Percentiles rank a stretch among this genome's conserved stretches.
Conservation (phyloP, 2,888 invertebrate species). For the Notodonta ziczac region DNA sequence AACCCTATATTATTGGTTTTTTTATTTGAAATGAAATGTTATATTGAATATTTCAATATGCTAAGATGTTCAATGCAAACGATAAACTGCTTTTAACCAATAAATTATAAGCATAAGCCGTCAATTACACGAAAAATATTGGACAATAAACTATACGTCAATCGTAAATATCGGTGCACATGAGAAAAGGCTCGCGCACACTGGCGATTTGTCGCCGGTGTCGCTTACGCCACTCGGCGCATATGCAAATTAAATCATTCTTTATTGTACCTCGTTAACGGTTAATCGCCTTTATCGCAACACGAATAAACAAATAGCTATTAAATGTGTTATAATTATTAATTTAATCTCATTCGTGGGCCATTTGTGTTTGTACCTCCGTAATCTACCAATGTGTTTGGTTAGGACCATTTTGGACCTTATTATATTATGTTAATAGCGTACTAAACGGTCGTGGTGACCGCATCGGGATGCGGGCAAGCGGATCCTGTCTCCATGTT, state of each 20-base stretch:
- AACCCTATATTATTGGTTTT: background rate
- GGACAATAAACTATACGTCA: constrained; percentile 17
- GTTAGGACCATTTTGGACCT: constrained; percentile 47
- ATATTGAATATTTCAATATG: background rate
- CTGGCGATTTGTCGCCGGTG: constrained; percentile 1
- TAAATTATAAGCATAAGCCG: constrained; percentile 21
- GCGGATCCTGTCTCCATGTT: constrained; percentile 43
- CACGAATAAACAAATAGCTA: constrained; percentile 73
- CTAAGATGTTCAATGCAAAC: background rate
- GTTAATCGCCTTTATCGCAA: constrained; percentile 69
- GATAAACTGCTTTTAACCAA: constrained; percentile 19
- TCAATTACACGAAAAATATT: constrained; percentile 31
- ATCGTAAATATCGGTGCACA: constrained; percentile 7
- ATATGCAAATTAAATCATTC: constrained; percentile 59
- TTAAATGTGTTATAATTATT: constrained; percentile 73
- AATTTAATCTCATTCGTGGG: constrained; percentile 64
- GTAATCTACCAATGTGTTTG: constrained; percentile 52
- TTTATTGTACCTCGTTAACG: constrained; percentile 63
- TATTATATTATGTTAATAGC: constrained; percentile 63
- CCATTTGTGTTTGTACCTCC: constrained; percentile 59
- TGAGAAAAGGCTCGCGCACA: background rate
- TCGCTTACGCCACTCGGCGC: constrained; percentile 18
- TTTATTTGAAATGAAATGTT: no score
- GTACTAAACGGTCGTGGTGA: constrained; percentile 46
- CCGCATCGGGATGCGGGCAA: constrained; percentile 25